Percentiles rank a stretch among this genome's conserved stretches.
Evolutionary conservation across 2,797 vertebrate genomes (phyloP).

Genomic region (Coendou prehensilis): DNA sequence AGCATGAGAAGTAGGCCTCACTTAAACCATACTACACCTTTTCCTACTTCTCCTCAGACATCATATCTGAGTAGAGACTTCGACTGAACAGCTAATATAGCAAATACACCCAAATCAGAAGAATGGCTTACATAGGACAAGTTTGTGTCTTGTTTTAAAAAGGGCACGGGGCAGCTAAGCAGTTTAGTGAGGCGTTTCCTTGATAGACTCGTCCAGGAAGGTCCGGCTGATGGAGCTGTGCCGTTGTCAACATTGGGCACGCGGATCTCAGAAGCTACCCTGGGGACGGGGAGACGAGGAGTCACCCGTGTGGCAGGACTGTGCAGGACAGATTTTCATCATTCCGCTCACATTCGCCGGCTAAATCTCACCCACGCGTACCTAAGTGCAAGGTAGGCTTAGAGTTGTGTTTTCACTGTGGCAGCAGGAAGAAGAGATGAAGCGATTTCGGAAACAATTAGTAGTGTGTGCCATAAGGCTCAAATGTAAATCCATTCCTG

Average conservation of each 20-base stretch:
- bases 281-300: not conserved
- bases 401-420: not conserved
- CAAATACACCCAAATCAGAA: not conserved
- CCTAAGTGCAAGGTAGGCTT: not conserved
- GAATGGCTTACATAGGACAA: not conserved
- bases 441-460: not conserved
- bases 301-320: not conserved
- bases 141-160: slow-evolving; percentile 2
- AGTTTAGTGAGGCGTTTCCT: not conserved
- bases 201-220: not conserved
- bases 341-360: not conserved
- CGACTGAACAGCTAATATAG: not conserved
- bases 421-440: not conserved
- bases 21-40: not conserved
- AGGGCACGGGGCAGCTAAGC: not conserved
- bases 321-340: not conserved
- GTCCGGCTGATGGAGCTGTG: not conserved
- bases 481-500: not conserved
- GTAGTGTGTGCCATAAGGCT: not conserved
- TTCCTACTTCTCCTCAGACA: not conserved
- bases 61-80: not conserved
- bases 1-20: not conserved
- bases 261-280: not conserved
- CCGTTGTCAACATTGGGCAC: not conserved
- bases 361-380: not conserved